Base-by-base conservation (phyloP, 2,797 vertebrate genomes). In the Chiloscyllium punctatum region DNA sequence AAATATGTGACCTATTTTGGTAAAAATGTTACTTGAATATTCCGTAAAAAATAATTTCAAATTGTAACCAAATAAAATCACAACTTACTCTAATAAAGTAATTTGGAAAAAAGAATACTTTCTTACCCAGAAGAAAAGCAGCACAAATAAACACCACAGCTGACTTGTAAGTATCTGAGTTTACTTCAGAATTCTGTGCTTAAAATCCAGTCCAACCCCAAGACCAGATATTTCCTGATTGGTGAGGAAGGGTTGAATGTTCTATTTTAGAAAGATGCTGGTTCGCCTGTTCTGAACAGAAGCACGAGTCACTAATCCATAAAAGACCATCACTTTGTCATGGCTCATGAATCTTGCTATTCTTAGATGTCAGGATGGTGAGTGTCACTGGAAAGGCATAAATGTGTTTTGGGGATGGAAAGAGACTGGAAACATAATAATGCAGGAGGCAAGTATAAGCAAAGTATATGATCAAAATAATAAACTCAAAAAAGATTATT, bases 261-360 rank as follows among this genome's bases (percentile, higher is more conserved):
- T 48, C 94, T 77, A 95, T 95, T 72, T 92, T 92, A 68, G 66
- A 92, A 92, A 68, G 90, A 37, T 69, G 66, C 69, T 72, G 69
- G 71, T 72, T 95, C 77, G 48, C 74, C 94, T 94, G 90, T 25
- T n/a, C 37, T 92, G 42, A 3, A 53, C 94, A 53, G 69, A 74
- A 74, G 27, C 48, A 95, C 69, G 48, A 72, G 57, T 95, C 71
- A n/a, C 71, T 74, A 95, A 95, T 16, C 94, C 94, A 74, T 95
- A 95, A 95, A 95, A 77, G 94, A 51, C 94, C 94, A 74, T 95
- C 13, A 30, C 11, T 91, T 91, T 91, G 88, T 62, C 71, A 53
- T 48, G 30, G 69, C 68, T 33, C 3, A 48, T 77, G 42, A 13
- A 48, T 77, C 71, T 53, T 27, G 42, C 71, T 95, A 95, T 95